Percentiles rank a stretch among this genome's conserved stretches.
Evolutionary conservation across 2,113 vertebrate genomes (phyloP).

Genomic region (Merops nubicus): DNA sequence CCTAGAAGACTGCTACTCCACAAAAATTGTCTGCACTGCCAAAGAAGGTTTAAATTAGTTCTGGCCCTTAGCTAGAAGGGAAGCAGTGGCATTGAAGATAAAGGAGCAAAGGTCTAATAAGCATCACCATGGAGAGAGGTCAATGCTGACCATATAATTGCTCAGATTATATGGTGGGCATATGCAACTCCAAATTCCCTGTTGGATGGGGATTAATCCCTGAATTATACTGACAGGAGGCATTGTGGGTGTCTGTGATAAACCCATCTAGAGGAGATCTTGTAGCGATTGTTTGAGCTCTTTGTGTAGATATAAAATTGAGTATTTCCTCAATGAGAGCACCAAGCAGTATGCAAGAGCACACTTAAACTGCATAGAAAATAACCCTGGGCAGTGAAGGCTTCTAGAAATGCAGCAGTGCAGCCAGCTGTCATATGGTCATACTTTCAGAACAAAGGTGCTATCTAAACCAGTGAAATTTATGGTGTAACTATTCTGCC

Average conservation of each 20-base stretch:
- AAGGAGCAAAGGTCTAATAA: background rate
- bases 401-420: background rate
- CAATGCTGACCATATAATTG: background rate
- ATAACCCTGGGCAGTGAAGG: background rate
- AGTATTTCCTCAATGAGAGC: background rate
- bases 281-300: accelerated
- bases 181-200: background rate
- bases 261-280: background rate
- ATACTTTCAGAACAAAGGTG: background rate
- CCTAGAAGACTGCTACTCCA: background rate
- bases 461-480: background rate
- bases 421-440: background rate
- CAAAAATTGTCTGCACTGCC: background rate
- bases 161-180: background rate
- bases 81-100: background rate
- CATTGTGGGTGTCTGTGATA: background rate
- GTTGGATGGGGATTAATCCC: background rate
- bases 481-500: background rate
- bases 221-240: background rate
- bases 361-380: background rate
- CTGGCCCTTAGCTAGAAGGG: background rate
- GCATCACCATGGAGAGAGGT: background rate
- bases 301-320: background rate
- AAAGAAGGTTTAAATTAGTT: background rate
- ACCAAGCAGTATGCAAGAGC: background rate